Evolutionary conservation across 2,797 vertebrate species (phyloP).

Genomic region (Sebastes minor): DNA sequence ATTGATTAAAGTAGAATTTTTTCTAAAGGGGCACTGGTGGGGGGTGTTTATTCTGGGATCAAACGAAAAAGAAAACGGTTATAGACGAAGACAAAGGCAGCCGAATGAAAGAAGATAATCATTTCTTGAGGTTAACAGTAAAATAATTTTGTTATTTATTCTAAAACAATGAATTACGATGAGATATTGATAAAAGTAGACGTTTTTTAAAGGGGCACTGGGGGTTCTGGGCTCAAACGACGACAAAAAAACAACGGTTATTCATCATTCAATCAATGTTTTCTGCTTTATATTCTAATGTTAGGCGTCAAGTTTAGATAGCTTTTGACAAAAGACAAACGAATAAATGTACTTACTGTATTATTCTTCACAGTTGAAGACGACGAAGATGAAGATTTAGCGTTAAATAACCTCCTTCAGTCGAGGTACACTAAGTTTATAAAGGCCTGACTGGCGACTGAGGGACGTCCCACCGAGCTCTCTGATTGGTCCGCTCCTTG

Average conservation of each 20-base stretch:
- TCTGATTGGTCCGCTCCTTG: conserved; percentile 70
- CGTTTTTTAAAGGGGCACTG: neutral
- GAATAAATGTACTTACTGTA: conserved; percentile 43
- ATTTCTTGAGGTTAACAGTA: fast-evolving
- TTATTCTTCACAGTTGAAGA: fast-evolving
- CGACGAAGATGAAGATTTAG: neutral
- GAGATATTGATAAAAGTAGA: fast-evolving
- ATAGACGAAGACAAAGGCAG: conserved; percentile 17
- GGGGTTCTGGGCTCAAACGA: neutral
- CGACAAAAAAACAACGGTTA: neutral
- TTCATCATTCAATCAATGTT: neutral
- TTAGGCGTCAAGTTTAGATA: fast-evolving
- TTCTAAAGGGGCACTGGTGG: neutral
- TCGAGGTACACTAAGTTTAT: conserved; percentile 61
- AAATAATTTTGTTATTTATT: fast-evolving
- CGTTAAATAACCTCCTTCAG: fast-evolving
- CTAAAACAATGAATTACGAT: fast-evolving
- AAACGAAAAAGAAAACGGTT: neutral
- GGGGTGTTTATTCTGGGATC: neutral
- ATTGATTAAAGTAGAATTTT: fast-evolving
- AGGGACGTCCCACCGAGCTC: neutral
- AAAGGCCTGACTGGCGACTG: conserved; percentile 37
- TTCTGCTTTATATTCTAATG: fast-evolving
- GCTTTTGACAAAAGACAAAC: fast-evolving
- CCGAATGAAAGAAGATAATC: neutral